Percentiles rank a stretch among this genome's conserved stretches.
These are phyloP conservation scores for Chalcosyrphus nemorum DNA, from an alignment of 2,888 invertebrate species.

Conservation along the genomic window DNA sequence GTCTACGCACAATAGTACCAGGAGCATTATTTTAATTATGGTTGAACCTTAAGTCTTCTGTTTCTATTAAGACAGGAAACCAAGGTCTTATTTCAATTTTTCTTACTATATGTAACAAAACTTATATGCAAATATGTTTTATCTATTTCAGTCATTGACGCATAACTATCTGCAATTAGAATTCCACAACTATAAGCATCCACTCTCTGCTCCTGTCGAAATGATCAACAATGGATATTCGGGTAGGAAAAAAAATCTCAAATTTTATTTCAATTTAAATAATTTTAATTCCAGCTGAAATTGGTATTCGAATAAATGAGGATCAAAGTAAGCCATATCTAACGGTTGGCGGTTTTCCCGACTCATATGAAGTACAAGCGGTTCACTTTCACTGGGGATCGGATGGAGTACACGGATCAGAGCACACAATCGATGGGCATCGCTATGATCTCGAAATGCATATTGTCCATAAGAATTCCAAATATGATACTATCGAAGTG, in stretches of 20 bases:
- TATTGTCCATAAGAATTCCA: slow-evolving; percentile 86
- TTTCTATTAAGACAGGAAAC: too few species aligned
- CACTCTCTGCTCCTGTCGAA: slow-evolving; percentile 84
- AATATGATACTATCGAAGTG: slow-evolving; percentile 83
- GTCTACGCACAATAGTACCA: too few species aligned
- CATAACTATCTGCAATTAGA: slow-evolving; percentile 83
- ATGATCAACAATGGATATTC: slow-evolving; percentile 88
- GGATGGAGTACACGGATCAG: slow-evolving; percentile 86
- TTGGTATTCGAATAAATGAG: slow-evolving; percentile 75
- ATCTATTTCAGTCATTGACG: slow-evolving; percentile 71
- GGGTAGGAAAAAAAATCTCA: slow-evolving; percentile 72
- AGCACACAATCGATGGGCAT: slow-evolving; percentile 77
- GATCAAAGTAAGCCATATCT: slow-evolving; percentile 76
- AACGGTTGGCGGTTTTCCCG: slow-evolving; percentile 75
- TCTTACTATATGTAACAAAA: too few species aligned
- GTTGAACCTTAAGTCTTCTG: too few species aligned
- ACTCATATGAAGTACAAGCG: slow-evolving; percentile 75
- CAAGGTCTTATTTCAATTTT: too few species aligned
- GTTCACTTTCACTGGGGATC: slow-evolving; percentile 88
- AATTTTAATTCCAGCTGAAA: slow-evolving; percentile 75
- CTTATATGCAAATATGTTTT: too few species aligned
- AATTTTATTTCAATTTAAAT: background rate
- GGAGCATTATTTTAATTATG: too few species aligned
- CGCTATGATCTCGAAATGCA: slow-evolving; percentile 86
- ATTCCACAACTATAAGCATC: slow-evolving; percentile 86